A percentile compares a stretch with the other conserved stretches of the same genome.
Evolutionary conservation across 2,113 vertebrate species (phyloP).

Genomic region (Rhodinocichla rosea): DNA sequence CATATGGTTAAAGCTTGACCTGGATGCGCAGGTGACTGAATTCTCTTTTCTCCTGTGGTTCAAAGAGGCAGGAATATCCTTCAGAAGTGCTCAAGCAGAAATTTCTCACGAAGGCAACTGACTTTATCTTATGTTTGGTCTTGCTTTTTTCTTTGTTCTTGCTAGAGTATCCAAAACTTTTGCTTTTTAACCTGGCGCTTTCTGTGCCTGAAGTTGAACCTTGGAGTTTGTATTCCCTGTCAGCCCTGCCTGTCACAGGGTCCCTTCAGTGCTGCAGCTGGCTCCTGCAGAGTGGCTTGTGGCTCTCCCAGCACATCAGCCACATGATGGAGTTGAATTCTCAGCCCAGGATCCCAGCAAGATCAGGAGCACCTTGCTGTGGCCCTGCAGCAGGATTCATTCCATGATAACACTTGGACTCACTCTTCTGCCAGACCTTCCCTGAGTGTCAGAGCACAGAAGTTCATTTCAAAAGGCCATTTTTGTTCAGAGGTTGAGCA

Average conservation of each 20-base stretch:
- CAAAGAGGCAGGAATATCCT: not conserved
- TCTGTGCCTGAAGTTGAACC: not conserved
- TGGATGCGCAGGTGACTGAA: not conserved
- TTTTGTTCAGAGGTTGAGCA: not conserved
- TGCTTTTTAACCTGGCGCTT: not conserved
- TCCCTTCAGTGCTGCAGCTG: not conserved
- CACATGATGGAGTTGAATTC: not conserved
- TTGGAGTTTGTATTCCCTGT: rapidly evolving
- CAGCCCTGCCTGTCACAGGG: not conserved
- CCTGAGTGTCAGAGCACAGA: not conserved
- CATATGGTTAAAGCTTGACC: not conserved
- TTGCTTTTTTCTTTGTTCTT: not conserved
- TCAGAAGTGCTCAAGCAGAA: not conserved
- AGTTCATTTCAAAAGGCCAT: not conserved
- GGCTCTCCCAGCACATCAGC: not conserved
- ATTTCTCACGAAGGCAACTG: not conserved
- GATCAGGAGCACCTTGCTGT: not conserved
- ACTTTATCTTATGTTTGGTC: not conserved
- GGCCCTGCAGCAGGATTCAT: not conserved
- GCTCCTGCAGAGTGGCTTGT: not conserved
- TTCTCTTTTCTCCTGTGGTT: not conserved
- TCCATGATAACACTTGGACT: not conserved
- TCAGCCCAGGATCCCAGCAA: not conserved
- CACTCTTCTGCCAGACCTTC: not conserved
- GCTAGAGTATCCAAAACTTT: not conserved